Base-by-base conservation (phyloP, 1,140 invertebrate genomes). In the Whitmania pigra region DNA sequence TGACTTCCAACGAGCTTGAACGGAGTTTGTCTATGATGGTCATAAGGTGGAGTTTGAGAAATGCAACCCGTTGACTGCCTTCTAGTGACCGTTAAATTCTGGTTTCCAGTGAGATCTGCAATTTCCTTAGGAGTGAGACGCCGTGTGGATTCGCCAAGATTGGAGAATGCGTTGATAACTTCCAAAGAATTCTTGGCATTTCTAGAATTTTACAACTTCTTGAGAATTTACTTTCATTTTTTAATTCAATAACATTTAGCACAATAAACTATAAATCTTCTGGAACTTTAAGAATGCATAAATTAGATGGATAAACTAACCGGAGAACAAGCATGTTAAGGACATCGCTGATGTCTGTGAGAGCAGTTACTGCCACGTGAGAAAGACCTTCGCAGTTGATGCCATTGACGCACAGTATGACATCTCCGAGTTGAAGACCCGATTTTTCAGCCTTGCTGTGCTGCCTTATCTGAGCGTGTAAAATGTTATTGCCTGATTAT, bases 331-430 rank as follows among this genome's bases (percentile, higher is more conserved):
- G 57, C 57, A 63, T 22, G 18, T 31, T 25, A 18, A 63, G 57
- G 7, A 63, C 29, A 31, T 63, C 57, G 57, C 57, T 63, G 57
- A 63, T 22, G 57, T 63, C 57, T 63, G 57, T 63, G 57, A 63
- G 57, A 7, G 57, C 0, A 3, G 57, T 63, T 22, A 63, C 57
- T 20, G 29, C 29, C 22, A 63, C 22, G 57, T 63, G 57, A 63
- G 57, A 25, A 31, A 63, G 57, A 25, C 57, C 57, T 63, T 63
- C 57, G 57, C 57, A 63, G 20, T 31, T 25, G 15, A 63, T 17
- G 11, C 29, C 29, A 31, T 63, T 63, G 22, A 63, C 57, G 57
- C 57, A 63, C 1, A 63, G 57, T 11, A 63, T 63, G 22, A 63
- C 20, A 63, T 63, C 57, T 63, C 15, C 57, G 9, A 25, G 22